phyloP scores from a whole-genome alignment of 2,888 invertebrate species.

The Tetragonisca angustula region DNA sequence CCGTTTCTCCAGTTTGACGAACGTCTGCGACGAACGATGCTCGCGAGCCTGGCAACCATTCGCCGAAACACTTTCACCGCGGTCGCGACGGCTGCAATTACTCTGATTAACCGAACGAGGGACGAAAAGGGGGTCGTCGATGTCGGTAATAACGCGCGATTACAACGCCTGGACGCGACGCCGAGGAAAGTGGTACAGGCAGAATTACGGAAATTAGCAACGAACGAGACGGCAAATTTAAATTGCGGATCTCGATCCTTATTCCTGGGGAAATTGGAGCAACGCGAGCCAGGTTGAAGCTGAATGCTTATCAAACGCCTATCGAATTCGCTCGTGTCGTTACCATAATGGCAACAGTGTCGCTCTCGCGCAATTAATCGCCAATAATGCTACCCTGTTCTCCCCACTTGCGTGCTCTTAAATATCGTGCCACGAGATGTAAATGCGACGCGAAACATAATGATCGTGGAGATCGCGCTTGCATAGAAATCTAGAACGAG shows the following conservation, averaged over 20 bases:
- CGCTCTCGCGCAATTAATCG: not conserved
- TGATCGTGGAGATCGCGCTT: not conserved
- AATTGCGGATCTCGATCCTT: not conserved
- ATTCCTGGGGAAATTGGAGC: not conserved
- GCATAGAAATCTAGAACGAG: not conserved
- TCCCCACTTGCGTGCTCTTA: not conserved
- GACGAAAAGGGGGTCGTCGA: slow-evolving; percentile 14
- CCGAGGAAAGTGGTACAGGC: slow-evolving; percentile 6
- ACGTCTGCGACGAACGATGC: slow-evolving; percentile 6
- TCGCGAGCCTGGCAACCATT: not conserved
- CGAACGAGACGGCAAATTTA: not conserved
- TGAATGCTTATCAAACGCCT: not conserved
- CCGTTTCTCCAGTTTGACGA: not conserved
- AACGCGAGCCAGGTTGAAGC: not conserved
- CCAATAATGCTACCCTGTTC: not conserved
- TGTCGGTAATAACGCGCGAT: slow-evolving; percentile 22
- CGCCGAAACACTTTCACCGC: slow-evolving; percentile 7
- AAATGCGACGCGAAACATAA: not conserved
- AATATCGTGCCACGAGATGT: not conserved
- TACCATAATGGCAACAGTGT: not conserved
- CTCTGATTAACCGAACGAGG: slow-evolving; percentile 39
- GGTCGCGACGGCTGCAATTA: slow-evolving; percentile 29
- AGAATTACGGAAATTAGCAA: slow-evolving; percentile 15
- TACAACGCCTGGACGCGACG: not conserved
- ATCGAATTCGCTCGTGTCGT: not conserved